Percentiles rank a stretch among this genome's conserved stretches.
phyloP scores from a whole-genome alignment of 2,113 vertebrate species.

The Bambusicola thoracicus region DNA sequence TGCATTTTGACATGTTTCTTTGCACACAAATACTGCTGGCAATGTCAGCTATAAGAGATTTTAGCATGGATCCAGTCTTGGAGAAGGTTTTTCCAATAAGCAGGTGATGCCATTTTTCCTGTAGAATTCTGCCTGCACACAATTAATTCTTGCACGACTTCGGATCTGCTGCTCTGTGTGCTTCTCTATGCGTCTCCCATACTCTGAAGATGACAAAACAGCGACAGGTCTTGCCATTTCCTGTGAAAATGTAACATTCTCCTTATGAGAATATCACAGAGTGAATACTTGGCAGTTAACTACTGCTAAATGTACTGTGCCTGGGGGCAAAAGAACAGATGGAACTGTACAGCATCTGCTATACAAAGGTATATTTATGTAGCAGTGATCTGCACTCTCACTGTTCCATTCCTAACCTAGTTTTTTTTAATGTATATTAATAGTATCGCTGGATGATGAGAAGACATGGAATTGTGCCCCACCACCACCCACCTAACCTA shows the following conservation, averaged over 20 bases:
- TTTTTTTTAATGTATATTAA: background rate
- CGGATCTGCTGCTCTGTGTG: constrained; percentile 47
- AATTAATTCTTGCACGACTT: constrained; percentile 23
- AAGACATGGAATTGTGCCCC: background rate
- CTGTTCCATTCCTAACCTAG: background rate
- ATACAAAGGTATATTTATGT: background rate
- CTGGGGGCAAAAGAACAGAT: background rate
- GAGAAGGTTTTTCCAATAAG: constrained; percentile 28
- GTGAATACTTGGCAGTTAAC: background rate
- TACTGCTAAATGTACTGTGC: background rate
- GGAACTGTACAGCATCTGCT: background rate
- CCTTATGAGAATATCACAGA: background rate
- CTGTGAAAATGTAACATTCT: constrained; percentile 22
- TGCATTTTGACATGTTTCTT: background rate
- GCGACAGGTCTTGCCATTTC: constrained; percentile 63
- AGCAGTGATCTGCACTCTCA: background rate
- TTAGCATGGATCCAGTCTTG: constrained; percentile 47
- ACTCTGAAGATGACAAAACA: constrained; percentile 70
- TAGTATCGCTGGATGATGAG: background rate
- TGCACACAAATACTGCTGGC: background rate
- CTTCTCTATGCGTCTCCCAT: constrained; percentile 57
- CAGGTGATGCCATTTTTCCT: constrained; percentile 58
- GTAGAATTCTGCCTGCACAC: constrained; percentile 61
- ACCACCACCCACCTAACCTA: too few relatives aligned
- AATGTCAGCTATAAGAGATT: background rate